Percentiles rank a stretch among this genome's conserved stretches.
Evolutionary conservation across 2,797 vertebrate species (phyloP).

Genomic region (Hipposideros larvatus): DNA sequence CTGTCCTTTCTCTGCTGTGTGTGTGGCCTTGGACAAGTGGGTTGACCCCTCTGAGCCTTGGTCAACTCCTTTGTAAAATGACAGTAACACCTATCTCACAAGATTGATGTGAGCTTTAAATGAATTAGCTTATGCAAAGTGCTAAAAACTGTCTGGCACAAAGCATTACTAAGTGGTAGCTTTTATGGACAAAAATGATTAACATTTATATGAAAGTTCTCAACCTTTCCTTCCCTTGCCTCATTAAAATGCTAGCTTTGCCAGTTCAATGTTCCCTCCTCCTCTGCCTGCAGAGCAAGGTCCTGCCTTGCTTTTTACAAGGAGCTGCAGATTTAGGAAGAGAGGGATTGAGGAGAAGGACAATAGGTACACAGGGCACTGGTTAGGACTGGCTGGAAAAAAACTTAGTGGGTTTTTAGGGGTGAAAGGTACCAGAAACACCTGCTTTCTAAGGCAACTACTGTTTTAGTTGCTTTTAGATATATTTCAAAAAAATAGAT

Average conservation of each 20-base stretch:
- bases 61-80: neutral
- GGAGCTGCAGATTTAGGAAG: neutral
- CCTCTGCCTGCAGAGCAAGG: neutral
- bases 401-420: neutral
- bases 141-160: neutral
- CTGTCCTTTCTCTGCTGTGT: neutral
- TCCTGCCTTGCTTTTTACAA: neutral
- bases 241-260: neutral
- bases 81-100: neutral
- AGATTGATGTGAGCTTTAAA: neutral
- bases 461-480: neutral
- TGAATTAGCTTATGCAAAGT: neutral
- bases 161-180: neutral
- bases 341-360: neutral
- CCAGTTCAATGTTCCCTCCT: neutral
- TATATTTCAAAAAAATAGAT: conserved; percentile 10
- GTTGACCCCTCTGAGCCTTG: neutral
- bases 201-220: neutral
- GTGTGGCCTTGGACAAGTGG: neutral
- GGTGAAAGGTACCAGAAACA: neutral
- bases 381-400: neutral
- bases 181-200: neutral
- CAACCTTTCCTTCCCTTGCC: neutral
- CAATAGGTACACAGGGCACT: neutral
- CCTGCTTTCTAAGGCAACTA: neutral